phyloP scores from a whole-genome alignment of 2,888 invertebrate genomes.

The Lampropteryx suffumata region DNA sequence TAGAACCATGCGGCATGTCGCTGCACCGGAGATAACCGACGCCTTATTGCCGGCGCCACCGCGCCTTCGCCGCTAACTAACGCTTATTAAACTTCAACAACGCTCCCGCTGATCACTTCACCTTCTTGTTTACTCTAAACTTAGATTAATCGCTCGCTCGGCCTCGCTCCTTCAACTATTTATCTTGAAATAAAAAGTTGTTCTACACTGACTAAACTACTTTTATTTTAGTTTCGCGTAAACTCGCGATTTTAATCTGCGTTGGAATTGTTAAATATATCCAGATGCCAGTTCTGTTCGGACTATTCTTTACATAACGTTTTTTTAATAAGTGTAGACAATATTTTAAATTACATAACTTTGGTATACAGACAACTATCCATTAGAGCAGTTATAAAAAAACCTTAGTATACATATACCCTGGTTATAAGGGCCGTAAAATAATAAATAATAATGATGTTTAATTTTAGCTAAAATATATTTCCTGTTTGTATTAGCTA shows the following conservation, averaged over 20 bases:
- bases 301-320: too few species aligned
- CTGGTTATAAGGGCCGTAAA: too few species aligned
- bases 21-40: conserved; percentile 74
- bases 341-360: too few species aligned
- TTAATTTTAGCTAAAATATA: too few species aligned
- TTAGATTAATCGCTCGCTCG: conserved; percentile 77
- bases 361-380: too few species aligned
- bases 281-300: conserved; percentile 1
- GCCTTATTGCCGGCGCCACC: conserved; percentile 67
- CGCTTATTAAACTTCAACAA: conserved; percentile 82
- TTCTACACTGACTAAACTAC: conserved; percentile 14
- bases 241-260: conserved; percentile 28
- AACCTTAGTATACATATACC: too few species aligned
- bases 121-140: conserved; percentile 80
- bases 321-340: too few species aligned
- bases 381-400: too few species aligned
- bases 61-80: conserved; percentile 72
- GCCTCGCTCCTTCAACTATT: conserved; percentile 59
- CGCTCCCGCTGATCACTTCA: conserved; percentile 80
- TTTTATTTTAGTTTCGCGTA: conserved; percentile 31
- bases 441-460: too few species aligned
- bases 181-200: conserved; percentile 57
- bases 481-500: too few species aligned
- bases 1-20: conserved; percentile 27
- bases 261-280: conserved; percentile 21